phyloP scores from a whole-genome alignment of 2,888 invertebrate species.

The Aphodius granarius region DNA sequence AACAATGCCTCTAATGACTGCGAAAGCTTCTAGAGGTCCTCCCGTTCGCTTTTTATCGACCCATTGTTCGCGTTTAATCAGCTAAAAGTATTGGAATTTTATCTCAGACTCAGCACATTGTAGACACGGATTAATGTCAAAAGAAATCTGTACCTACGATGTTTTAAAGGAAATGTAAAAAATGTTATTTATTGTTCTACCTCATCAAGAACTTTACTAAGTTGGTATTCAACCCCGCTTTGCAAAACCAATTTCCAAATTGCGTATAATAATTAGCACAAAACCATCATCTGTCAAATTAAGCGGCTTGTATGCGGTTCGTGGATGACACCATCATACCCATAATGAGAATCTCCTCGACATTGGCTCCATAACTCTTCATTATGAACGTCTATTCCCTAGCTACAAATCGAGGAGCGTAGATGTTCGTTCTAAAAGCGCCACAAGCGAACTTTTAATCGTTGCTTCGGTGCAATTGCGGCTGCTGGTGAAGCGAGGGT shows the following conservation, averaged over 20 bases:
- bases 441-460: constrained; percentile 24
- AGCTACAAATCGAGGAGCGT: constrained; percentile 20
- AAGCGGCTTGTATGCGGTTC: background rate
- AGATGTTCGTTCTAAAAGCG: background rate
- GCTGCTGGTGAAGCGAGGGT: constrained; percentile 26
- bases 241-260: background rate
- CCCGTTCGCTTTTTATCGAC: background rate
- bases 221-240: too few relatives aligned
- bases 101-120: background rate
- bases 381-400: constrained; percentile 20
- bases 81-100: background rate
- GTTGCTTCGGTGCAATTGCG: constrained; percentile 31
- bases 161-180: background rate
- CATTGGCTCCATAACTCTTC: constrained; percentile 24
- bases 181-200: too few relatives aligned
- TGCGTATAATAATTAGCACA: background rate
- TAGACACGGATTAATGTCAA: background rate
- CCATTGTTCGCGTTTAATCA: background rate
- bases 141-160: background rate
- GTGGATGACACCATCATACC: constrained; percentile 1
- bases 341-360: constrained; percentile 25
- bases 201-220: too few relatives aligned
- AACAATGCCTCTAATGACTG: constrained; percentile 11
- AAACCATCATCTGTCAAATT: background rate
- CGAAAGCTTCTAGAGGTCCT: background rate